These are phyloP conservation scores for Capreolus pygargus DNA, from an alignment of 2,113 vertebrate genomes.

Conservation along the genomic window DNA sequence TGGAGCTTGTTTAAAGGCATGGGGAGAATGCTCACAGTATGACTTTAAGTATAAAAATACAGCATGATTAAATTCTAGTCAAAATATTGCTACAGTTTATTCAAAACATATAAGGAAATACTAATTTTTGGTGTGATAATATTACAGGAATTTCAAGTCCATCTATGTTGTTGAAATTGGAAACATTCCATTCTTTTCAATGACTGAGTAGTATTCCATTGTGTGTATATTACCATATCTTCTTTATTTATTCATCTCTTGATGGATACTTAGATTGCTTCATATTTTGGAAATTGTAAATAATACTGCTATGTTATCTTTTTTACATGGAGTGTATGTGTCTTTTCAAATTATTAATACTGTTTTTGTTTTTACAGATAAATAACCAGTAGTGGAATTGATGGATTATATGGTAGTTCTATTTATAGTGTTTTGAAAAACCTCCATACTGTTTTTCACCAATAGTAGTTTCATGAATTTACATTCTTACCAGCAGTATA, in stretches of 20 bases:
- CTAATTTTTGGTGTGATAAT: neutral
- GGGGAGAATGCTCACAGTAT: neutral
- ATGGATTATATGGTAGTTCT: neutral
- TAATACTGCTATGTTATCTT: neutral
- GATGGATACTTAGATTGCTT: neutral
- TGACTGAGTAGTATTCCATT: neutral
- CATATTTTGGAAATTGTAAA: neutral
- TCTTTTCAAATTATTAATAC: neutral
- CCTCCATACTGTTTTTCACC: neutral
- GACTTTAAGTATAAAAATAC: neutral
- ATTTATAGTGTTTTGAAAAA: neutral
- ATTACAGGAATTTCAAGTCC: neutral
- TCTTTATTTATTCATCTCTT: neutral
- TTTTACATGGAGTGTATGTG: neutral
- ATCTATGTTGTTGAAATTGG: neutral
- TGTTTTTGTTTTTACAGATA: neutral
- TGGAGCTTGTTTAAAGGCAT: neutral
- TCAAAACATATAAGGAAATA: neutral
- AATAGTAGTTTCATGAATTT: neutral
- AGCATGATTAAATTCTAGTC: neutral
- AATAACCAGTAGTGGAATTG: neutral
- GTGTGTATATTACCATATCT: neutral
- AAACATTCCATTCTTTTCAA: neutral
- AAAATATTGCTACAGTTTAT: neutral
- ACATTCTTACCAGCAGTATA: neutral